Evolutionary conservation across 1,140 invertebrate genomes (phyloP).

Genomic region (Carcinoscorpius rotundicauda): DNA sequence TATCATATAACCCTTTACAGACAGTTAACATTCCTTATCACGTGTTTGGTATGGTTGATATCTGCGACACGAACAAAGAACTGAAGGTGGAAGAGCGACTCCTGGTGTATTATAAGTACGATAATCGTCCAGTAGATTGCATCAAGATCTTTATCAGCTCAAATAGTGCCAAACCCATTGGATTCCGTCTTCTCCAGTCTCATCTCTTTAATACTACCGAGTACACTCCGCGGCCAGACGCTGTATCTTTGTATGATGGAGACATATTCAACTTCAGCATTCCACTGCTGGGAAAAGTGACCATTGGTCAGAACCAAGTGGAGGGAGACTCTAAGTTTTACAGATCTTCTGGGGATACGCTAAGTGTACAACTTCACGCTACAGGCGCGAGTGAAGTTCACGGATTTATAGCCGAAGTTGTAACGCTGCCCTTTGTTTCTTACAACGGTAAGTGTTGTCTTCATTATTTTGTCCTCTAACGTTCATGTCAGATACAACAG

Average conservation of each 20-base stretch:
- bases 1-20: slow-evolving; percentile 51
- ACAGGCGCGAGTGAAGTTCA: slow-evolving; percentile 80
- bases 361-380: slow-evolving; percentile 85
- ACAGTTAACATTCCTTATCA: slow-evolving; percentile 80
- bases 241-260: slow-evolving; percentile 78
- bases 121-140: slow-evolving; percentile 89
- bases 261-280: slow-evolving; percentile 78
- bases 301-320: slow-evolving; percentile 37
- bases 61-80: slow-evolving; percentile 89
- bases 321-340: slow-evolving; percentile 13
- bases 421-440: slow-evolving; percentile 75
- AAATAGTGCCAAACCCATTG: slow-evolving; percentile 69
- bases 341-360: slow-evolving; percentile 36
- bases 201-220: slow-evolving; percentile 84
- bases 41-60: slow-evolving; percentile 89
- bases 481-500: too few relatives aligned
- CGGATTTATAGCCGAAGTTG: slow-evolving; percentile 95
- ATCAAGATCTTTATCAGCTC: slow-evolving; percentile 90
- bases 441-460: slow-evolving; percentile 7
- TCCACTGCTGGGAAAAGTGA: slow-evolving; percentile 50
- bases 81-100: slow-evolving; percentile 80
- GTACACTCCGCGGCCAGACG: slow-evolving; percentile 64
- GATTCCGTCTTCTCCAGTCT: slow-evolving; percentile 78
- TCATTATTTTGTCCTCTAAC: too few relatives aligned
- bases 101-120: slow-evolving; percentile 93